A percentile compares a stretch with the other conserved stretches of the same genome.
These are phyloP conservation scores for Microplitis demolitor DNA, from an alignment of 1,140 invertebrate species.

Conservation along the genomic window DNA sequence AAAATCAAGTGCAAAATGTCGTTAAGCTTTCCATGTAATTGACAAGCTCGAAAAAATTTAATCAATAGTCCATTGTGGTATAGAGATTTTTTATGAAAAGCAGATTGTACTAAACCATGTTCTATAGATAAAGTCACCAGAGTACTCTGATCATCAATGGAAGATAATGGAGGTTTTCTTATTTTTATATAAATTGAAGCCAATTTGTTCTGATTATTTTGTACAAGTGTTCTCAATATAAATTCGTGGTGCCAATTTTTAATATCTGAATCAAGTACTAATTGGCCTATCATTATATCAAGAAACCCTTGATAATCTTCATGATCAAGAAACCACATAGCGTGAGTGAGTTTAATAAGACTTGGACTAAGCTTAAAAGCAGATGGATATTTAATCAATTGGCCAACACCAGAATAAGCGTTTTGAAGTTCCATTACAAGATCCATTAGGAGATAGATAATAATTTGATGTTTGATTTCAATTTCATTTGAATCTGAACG, in stretches of 20 bases:
- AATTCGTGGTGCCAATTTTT: constrained; percentile 66
- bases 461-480: constrained; percentile 75
- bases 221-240: constrained; percentile 64
- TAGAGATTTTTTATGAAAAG: constrained; percentile 63
- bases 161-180: constrained; percentile 60
- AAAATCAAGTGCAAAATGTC: constrained; percentile 65
- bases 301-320: constrained; percentile 68
- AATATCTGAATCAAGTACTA: constrained; percentile 56
- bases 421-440: constrained; percentile 69
- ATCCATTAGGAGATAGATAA: constrained; percentile 83
- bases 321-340: constrained; percentile 86
- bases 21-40: constrained; percentile 58
- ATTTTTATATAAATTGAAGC: constrained; percentile 64
- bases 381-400: constrained; percentile 75
- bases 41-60: constrained; percentile 56
- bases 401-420: constrained; percentile 61
- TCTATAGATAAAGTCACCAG: constrained; percentile 64
- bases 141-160: constrained; percentile 59
- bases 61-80: constrained; percentile 49
- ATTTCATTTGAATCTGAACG: constrained; percentile 55
- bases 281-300: constrained; percentile 51
- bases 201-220: constrained; percentile 60
- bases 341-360: constrained; percentile 76
- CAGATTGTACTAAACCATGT: constrained; percentile 65
- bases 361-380: constrained; percentile 74